Base-by-base conservation (phyloP, 2,113 vertebrate species). In the Rhodinocichla rosea region DNA sequence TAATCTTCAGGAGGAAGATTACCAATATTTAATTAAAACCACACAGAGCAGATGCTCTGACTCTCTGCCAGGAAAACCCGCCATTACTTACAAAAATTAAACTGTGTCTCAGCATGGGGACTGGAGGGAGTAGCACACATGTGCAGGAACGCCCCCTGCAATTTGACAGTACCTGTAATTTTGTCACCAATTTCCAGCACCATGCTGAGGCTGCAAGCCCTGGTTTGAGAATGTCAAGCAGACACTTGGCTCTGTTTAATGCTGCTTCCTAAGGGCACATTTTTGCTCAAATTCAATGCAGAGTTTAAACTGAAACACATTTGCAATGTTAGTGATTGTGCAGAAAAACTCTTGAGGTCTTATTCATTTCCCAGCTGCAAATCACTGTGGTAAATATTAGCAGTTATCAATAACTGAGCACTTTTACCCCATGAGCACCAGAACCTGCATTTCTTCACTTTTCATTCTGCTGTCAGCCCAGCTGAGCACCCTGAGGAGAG, bases 1-100 rank as follows among this genome's bases (percentile, higher is more conserved):
- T 37, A 79, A 80, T 76, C 59, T 87, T 78, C 56, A 44, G 33
- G 57, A 73, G 20, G 39, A 75, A 68, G 82, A 88, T 80, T 83
- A 79, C 44, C 47, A 82, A n/a, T 84, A 64, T 49, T 89, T 87
- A 49, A 89, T 84, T 81, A 52, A 78, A 92, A 94, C 5, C 35
- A 70, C 30, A 15, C 52, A 56, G 15, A 78, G 39, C 64, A 87
- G 60, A 87, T 83, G 60, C 73, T 89, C 56, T 83, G 45, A 69
- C 40, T 59, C 28, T 60, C 76, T 82, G 95, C 77, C 92, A 84
- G 52, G n/a, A 93, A 90, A 68, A 60, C 30, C 28, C 0, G 0
- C 39, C 30, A 28, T 49, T 55, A 60, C 49, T 90, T 83, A 70
- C 11, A 79, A 14, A 40, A 78, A 63, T 77, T 60, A 78, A 93